A percentile compares a stretch with the other conserved stretches of the same genome.
These are phyloP conservation scores for Tupiocoris notatus DNA, from an alignment of 2,888 invertebrate genomes.

Conservation along the genomic window DNA sequence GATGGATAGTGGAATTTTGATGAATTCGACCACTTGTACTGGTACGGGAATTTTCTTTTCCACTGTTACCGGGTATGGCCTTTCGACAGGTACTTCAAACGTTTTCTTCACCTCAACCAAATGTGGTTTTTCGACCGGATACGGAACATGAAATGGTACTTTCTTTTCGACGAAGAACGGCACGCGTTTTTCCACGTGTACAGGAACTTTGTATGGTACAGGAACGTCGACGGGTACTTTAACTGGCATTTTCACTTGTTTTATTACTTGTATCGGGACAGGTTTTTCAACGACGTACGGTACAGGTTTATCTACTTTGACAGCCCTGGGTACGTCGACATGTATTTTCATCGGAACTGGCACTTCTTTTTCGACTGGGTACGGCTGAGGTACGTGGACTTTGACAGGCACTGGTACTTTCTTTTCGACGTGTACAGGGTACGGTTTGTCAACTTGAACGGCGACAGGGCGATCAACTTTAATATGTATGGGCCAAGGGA, in stretches of 20 bases:
- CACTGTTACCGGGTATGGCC: conserved; percentile 42
- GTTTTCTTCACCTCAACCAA: conserved; percentile 45
- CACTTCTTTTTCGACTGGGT: conserved; percentile 50
- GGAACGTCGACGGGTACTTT: conserved; percentile 46
- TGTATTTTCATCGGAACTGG: conserved; percentile 49
- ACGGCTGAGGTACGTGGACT: conserved; percentile 49
- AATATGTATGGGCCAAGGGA: conserved; percentile 48
- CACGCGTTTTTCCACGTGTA: conserved; percentile 47
- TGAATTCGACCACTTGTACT: conserved; percentile 49
- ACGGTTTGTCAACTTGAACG: conserved; percentile 50
- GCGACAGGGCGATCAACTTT: conserved; percentile 50
- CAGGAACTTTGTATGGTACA: conserved; percentile 46
- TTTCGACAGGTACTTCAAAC: conserved; percentile 37
- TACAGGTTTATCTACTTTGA: conserved; percentile 49
- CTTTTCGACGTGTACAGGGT: conserved; percentile 50
- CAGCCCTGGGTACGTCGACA: conserved; percentile 49
- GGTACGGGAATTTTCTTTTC: conserved; percentile 46
- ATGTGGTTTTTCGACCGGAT: conserved; percentile 48
- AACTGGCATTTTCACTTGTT: conserved; percentile 31
- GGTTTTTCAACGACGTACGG: conserved; percentile 49
- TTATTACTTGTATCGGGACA: conserved; percentile 47
- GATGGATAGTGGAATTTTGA: conserved; percentile 45
- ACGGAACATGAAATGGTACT: conserved; percentile 39
- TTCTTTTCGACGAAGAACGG: conserved; percentile 47
- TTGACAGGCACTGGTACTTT: conserved; percentile 50